Percentiles rank a stretch among this genome's conserved stretches.
These are phyloP conservation scores for Sylvilagus floridanus DNA, from an alignment of 2,797 vertebrate genomes.

Conservation along the genomic window DNA sequence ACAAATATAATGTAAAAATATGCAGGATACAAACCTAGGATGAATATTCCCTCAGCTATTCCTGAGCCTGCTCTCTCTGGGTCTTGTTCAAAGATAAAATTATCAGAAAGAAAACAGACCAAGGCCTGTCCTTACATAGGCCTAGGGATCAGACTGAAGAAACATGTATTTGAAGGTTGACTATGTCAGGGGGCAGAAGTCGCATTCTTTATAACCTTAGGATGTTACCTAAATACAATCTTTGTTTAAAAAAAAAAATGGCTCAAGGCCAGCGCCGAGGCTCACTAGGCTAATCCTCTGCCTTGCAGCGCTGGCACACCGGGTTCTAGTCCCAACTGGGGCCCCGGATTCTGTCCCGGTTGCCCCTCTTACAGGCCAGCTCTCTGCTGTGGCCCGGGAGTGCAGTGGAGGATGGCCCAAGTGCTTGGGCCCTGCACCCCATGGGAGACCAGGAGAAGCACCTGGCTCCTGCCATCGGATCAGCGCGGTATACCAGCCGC, in stretches of 20 bases:
- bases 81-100: constrained; percentile 44
- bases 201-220: neutral
- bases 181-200: neutral
- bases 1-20: neutral
- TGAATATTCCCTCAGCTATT: neutral
- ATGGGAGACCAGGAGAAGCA: too few species aligned
- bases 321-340: too few species aligned
- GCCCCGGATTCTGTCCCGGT: too few species aligned
- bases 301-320: too few species aligned
- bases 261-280: neutral
- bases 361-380: too few species aligned
- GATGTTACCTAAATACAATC: neutral
- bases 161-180: neutral
- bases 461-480: too few species aligned
- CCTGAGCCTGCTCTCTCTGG: neutral
- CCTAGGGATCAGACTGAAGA: neutral
- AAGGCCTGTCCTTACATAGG: neutral
- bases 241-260: neutral
- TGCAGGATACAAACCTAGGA: neutral
- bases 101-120: constrained; percentile 32
- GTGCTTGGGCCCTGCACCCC: too few species aligned
- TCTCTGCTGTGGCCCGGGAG: too few species aligned
- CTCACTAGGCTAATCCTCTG: too few species aligned
- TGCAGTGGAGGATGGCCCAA: too few species aligned
- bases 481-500: too few species aligned